These are phyloP conservation scores for Actinernus sp. DNA, from an alignment of 92 coral and sea anemone genomes.

Conservation along the genomic window DNA sequence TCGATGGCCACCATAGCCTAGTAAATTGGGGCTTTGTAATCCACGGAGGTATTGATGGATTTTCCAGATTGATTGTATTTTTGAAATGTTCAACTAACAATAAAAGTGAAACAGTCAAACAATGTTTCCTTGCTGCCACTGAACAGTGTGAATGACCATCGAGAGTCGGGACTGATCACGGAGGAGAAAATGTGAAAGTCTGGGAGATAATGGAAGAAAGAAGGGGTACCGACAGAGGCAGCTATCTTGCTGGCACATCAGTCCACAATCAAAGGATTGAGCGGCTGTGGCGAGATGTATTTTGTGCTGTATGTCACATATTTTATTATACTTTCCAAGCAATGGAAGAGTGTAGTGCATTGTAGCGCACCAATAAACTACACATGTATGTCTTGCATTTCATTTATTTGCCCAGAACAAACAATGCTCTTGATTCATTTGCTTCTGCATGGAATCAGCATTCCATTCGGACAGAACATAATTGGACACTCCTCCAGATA, in stretches of 20 bases:
- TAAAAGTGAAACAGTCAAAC: constrained; percentile 28
- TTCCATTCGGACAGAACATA: constrained; percentile 53
- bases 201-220: constrained; percentile 43
- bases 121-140: constrained; percentile 13
- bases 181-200: constrained; percentile 34
- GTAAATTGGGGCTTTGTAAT: no score
- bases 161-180: constrained; percentile 38
- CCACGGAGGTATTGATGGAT: no score
- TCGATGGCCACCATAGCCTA: constrained; percentile 36
- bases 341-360: constrained; percentile 44
- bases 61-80: no score
- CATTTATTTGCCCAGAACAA: no score
- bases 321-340: no score
- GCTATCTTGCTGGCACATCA: constrained; percentile 46
- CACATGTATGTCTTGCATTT: constrained; percentile 30
- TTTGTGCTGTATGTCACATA: constrained; percentile 41
- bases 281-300: no score
- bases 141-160: constrained; percentile 38
- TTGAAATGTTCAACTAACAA: no score
- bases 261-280: no score
- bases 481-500: constrained; percentile 65
- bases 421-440: constrained; percentile 38
- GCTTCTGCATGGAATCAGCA: constrained; percentile 62
- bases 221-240: constrained; percentile 36
- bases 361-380: constrained; percentile 27